These are phyloP conservation scores for Podiceps cristatus DNA, from an alignment of 2,113 vertebrate genomes.

Conservation along the genomic window DNA sequence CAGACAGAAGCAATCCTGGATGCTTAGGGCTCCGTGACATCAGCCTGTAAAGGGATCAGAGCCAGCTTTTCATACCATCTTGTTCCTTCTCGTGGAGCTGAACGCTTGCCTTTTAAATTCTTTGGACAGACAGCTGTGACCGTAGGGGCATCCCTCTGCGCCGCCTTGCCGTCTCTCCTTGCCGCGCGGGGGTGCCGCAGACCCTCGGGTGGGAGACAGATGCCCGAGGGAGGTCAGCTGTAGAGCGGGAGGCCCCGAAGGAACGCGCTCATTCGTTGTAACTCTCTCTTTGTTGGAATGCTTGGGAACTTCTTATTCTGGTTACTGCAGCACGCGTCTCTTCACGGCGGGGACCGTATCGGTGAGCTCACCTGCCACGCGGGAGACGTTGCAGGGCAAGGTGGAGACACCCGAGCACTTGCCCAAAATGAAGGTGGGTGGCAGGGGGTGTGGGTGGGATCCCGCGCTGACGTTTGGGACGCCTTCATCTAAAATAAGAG, in stretches of 20 bases:
- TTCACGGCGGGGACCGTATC: not conserved
- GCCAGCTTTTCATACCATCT: constrained; percentile 20
- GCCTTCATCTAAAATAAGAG: not conserved
- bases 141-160: not conserved
- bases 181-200: constrained; percentile 27
- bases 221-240: not conserved
- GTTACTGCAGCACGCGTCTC: rapidly evolving
- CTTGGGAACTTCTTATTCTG: not conserved
- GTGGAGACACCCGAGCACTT: rapidly evolving
- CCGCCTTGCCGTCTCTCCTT: not conserved
- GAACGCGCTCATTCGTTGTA: not conserved
- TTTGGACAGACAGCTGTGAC: constrained; percentile 30
- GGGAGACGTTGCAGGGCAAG: not conserved
- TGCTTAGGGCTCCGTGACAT: constrained; percentile 54
- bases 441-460: not conserved
- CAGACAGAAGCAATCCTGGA: constrained; percentile 37
- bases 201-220: not conserved
- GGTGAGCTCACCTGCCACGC: too few relatives aligned
- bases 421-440: not conserved
- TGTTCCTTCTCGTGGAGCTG: constrained; percentile 48
- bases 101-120: constrained; percentile 68
- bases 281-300: not conserved
- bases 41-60: constrained; percentile 65
- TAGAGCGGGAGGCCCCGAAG: not conserved
- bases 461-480: not conserved